Conservation (phyloP, 2,888 invertebrate genomes). For the Molorchus minor region DNA sequence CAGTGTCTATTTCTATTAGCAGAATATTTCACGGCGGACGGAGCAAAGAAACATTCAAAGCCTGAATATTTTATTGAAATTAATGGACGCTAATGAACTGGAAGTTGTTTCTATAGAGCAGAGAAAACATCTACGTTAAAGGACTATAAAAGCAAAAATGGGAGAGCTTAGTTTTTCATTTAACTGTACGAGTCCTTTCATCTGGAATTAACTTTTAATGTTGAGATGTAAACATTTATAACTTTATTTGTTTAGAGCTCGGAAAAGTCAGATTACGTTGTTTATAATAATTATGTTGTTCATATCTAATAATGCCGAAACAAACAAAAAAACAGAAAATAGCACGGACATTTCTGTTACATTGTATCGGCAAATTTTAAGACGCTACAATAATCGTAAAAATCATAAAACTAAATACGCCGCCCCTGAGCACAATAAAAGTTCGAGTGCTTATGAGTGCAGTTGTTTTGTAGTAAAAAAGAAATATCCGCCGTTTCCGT, state of each 20-base stretch:
- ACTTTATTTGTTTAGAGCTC: no score
- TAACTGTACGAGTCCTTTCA: no score
- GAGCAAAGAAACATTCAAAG: background rate
- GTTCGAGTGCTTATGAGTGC: slow-evolving; percentile 24
- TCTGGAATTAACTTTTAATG: no score
- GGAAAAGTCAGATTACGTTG: no score
- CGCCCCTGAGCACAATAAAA: slow-evolving; percentile 20
- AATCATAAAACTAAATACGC: slow-evolving; percentile 28
- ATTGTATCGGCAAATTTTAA: background rate
- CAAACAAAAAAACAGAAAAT: no score
- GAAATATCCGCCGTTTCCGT: slow-evolving; percentile 25
- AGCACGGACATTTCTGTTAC: no score
- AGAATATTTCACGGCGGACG: no score
- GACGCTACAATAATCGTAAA: slow-evolving; percentile 14
- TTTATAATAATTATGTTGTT: no score
- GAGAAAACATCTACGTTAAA: background rate
- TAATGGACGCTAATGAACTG: slow-evolving; percentile 1
- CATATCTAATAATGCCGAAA: no score
- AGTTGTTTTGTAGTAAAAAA: slow-evolving; percentile 25
- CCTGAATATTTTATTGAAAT: background rate
- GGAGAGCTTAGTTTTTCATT: no score
- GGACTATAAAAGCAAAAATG: background rate
- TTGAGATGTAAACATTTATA: no score
- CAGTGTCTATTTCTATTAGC: no score
- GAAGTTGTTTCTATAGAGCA: background rate